phyloP scores from a whole-genome alignment of 2,113 vertebrate species.

The Pongo pygmaeus region DNA sequence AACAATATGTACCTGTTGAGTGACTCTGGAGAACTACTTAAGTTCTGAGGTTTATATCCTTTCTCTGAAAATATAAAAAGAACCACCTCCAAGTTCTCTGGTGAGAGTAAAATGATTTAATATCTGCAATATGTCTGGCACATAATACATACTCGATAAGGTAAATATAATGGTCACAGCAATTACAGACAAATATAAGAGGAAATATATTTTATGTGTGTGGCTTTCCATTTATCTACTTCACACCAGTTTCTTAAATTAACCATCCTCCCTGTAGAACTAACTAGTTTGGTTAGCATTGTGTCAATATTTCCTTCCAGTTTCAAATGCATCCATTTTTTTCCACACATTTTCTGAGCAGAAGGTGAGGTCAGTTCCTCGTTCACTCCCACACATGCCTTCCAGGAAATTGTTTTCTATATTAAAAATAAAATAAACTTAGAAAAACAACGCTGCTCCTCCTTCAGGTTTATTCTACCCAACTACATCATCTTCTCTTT shows the following conservation, averaged over 20 bases:
- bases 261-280: background rate
- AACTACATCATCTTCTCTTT: background rate
- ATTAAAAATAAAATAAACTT: background rate
- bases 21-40: background rate
- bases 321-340: background rate
- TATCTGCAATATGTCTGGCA: background rate
- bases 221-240: background rate
- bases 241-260: background rate
- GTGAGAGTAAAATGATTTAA: background rate
- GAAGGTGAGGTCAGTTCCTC: background rate
- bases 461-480: background rate
- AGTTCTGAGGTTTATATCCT: background rate
- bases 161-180: background rate
- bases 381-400: background rate
- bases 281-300: background rate
- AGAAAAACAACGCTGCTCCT: background rate
- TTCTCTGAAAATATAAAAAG: background rate
- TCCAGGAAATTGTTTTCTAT: background rate
- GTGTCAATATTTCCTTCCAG: background rate
- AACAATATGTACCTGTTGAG: background rate
- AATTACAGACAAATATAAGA: background rate
- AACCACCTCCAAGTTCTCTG: background rate
- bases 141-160: background rate
- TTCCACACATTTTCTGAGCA: background rate
- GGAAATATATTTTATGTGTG: background rate